Conservation (phyloP, 2,888 invertebrate species). For the Philhelius pedissequus region DNA sequence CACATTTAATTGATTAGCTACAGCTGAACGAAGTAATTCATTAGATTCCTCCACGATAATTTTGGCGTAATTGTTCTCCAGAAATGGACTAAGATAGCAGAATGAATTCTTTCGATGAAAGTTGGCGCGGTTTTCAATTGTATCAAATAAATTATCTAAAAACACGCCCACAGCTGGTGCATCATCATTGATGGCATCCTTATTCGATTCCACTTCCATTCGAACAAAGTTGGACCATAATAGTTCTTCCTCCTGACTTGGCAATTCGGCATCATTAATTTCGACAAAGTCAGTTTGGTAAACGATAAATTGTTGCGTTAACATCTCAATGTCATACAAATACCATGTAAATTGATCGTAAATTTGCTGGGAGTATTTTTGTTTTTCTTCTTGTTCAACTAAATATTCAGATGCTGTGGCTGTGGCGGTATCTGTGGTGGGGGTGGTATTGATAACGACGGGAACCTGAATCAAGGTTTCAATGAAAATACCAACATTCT, state of each 20-base stretch:
- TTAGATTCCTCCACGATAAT: slow-evolving; percentile 71
- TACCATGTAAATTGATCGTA: slow-evolving; percentile 74
- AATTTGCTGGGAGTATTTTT: slow-evolving; percentile 69
- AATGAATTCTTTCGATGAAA: not conserved
- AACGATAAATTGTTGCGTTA: slow-evolving; percentile 72
- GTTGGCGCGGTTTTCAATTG: slow-evolving; percentile 58
- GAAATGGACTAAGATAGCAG: slow-evolving; percentile 9
- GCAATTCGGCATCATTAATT: slow-evolving; percentile 69
- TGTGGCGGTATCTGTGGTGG: not conserved
- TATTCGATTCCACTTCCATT: not conserved
- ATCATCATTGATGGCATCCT: slow-evolving; percentile 57
- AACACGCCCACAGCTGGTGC: slow-evolving; percentile 70
- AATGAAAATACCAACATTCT: slow-evolving; percentile 72
- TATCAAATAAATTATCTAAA: slow-evolving; percentile 72
- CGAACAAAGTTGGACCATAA: not conserved
- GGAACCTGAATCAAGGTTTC: slow-evolving; percentile 17
- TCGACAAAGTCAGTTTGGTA: slow-evolving; percentile 72
- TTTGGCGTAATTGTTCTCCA: slow-evolving; percentile 24
- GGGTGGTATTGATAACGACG: not conserved
- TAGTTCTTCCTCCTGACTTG: slow-evolving; percentile 24
- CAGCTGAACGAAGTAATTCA: slow-evolving; percentile 62
- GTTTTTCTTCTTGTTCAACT: slow-evolving; percentile 40
- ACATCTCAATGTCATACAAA: slow-evolving; percentile 73
- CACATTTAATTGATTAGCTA: slow-evolving; percentile 32
- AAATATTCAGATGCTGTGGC: not conserved